Evolutionary conservation across 2,113 vertebrate genomes (phyloP), one percentile per base, ranked within the genome.

Genomic region (Sinocyclocheilus rhinocerous): DNA sequence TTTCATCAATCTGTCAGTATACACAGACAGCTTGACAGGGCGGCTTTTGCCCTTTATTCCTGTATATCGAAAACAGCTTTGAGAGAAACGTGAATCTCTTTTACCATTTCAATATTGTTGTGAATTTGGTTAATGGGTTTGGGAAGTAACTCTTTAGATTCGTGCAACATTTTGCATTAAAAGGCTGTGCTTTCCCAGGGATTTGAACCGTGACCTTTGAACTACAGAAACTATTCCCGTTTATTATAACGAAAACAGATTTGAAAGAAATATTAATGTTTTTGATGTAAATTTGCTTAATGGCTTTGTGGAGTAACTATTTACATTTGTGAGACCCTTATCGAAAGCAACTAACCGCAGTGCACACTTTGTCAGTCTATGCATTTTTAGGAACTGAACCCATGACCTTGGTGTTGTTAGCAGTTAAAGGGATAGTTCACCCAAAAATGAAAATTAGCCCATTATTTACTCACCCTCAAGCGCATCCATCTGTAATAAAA

Each of bases 1-100:
- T 84, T 72, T 73, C 20, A 57, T 73, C 81, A 39, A 24, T 55
- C 81, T 59, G 81, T 83, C 45, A 42, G 69, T 84, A 84, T 75
- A 84, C 59, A 67, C 33, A 39, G 81, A 33, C 15, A 26, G 76
- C 29, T 52, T 33, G 76, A 77, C 48, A 4, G 10, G 75, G 75
- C 7, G 1, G 24, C 15, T 22, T 55, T 55, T 77, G 15, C 15
- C 76, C 26, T 55, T 76, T 48, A 26, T 76, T n/a, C 52, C 52
- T 55, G 16, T 55, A 16, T 76, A 9, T 26, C 73, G 48, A 48
- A 76, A 76, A 48, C 42, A 48, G 42, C n/a, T 76, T 48, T 16
- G 20, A 42, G 20, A 73, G 22, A 73, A 72, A 72, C 36, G 20
- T 39, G 16, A 13, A 75, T 75, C 39, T 48, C 72, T 75, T 13